These are phyloP conservation scores for Diaprepes abbreviatus DNA, from an alignment of 2,888 invertebrate genomes.

Conservation along the genomic window DNA sequence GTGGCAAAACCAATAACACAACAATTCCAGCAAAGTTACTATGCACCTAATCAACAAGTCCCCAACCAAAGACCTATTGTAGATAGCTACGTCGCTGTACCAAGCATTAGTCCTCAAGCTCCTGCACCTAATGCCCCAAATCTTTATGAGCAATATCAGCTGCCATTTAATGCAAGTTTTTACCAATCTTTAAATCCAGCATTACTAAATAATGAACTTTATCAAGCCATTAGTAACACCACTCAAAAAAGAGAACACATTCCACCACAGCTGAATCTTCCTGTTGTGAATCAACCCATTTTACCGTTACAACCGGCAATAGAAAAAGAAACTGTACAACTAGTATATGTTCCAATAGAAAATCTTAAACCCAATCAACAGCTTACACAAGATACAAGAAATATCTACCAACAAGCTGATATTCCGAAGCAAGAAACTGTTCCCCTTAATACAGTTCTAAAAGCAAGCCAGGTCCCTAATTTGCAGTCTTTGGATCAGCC, in stretches of 20 bases:
- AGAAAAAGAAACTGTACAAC: constrained; percentile 76
- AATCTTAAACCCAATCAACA: constrained; percentile 64
- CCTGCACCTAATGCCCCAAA: constrained; percentile 54
- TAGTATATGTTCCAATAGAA: constrained; percentile 87
- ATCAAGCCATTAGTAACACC: constrained; percentile 49
- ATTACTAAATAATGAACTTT: constrained; percentile 54
- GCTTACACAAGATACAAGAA: constrained; percentile 67
- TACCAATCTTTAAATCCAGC: constrained; percentile 54
- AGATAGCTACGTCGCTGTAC: constrained; percentile 34
- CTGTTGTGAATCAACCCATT: not conserved
- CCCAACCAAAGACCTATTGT: constrained; percentile 4
- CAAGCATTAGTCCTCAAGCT: constrained; percentile 45
- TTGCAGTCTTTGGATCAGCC: constrained; percentile 66
- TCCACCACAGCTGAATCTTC: not conserved
- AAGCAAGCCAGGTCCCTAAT: constrained; percentile 7
- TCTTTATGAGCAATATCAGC: constrained; percentile 55
- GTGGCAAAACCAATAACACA: constrained; percentile 15
- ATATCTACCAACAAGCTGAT: constrained; percentile 60
- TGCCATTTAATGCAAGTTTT: constrained; percentile 51
- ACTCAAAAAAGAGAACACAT: constrained; percentile 21
- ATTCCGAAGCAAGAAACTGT: not conserved
- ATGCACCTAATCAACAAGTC: not conserved
- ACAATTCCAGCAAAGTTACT: constrained; percentile 28
- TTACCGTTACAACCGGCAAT: not conserved
- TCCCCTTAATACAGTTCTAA: not conserved